phyloP scores from a whole-genome alignment of 2,888 invertebrate genomes.

The Cantharis rufa region DNA sequence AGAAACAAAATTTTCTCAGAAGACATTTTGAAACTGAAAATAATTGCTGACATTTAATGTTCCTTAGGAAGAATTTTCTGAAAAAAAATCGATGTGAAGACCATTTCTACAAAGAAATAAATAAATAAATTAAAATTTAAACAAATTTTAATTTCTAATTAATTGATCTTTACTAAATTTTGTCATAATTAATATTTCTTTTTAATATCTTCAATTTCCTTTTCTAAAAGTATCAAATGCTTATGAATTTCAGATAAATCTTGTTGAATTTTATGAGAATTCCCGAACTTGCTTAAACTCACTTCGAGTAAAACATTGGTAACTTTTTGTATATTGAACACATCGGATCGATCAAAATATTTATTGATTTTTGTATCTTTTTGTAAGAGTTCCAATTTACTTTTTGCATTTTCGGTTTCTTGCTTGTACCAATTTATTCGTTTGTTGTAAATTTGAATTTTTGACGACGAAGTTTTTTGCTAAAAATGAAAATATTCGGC shows the following conservation, averaged over 20 bases:
- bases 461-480: neutral
- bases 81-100: too few species aligned
- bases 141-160: too few species aligned
- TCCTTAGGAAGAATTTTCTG: too few species aligned
- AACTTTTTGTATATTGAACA: neutral
- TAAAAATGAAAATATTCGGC: neutral
- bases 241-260: neutral
- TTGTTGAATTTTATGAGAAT: neutral
- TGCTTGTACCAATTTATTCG: neutral
- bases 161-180: neutral
- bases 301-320: neutral
- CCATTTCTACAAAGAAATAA: too few species aligned
- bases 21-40: too few species aligned
- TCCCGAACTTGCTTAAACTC: neutral
- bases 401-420: neutral
- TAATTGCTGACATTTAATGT: too few species aligned
- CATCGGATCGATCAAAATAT: neutral
- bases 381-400: neutral
- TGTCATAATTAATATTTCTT: neutral
- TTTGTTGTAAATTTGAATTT: neutral
- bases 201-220: neutral
- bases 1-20: too few species aligned
- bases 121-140: too few species aligned
- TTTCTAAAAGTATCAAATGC: neutral
- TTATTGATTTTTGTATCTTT: neutral